These are phyloP conservation scores for Chrysotoxum bicinctum DNA, from an alignment of 2,888 invertebrate genomes.

Conservation along the genomic window DNA sequence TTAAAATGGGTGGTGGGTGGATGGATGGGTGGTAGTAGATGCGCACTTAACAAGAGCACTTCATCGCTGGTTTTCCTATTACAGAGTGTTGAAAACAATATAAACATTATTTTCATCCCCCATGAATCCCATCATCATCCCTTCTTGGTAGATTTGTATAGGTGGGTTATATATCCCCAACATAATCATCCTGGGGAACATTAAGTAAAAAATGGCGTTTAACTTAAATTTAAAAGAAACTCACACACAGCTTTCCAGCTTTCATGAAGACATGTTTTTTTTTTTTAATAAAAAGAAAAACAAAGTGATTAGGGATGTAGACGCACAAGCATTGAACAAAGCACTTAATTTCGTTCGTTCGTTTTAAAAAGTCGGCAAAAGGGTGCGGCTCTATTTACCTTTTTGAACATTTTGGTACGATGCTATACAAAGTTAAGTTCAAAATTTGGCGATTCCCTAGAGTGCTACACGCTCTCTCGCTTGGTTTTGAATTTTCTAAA, in stretches of 20 bases:
- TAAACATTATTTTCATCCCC: constrained; percentile 67
- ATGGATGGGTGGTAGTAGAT: constrained; percentile 22
- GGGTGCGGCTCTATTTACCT: constrained; percentile 56
- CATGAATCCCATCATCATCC: constrained; percentile 50
- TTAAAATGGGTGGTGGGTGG: constrained; percentile 43
- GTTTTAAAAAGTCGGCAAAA: constrained; percentile 49
- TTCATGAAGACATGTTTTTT: not conserved
- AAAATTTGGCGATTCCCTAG: constrained; percentile 5
- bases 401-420: not conserved
- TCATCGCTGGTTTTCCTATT: constrained; percentile 40
- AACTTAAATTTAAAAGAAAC: constrained; percentile 12
- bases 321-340: constrained; percentile 38
- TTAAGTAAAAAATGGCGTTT: constrained; percentile 32
- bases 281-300: constrained; percentile 7
- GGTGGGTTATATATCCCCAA: constrained; percentile 7
- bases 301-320: constrained; percentile 31
- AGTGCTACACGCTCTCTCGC: not conserved
- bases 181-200: constrained; percentile 28
- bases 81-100: constrained; percentile 67
- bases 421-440: constrained; percentile 6
- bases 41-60: constrained; percentile 52
- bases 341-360: constrained; percentile 34
- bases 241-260: constrained; percentile 1
- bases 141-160: constrained; percentile 10
- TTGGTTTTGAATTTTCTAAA: constrained; percentile 36